phyloP scores from a whole-genome alignment of 2,113 vertebrate genomes.

The Argyrosomus japonicus region DNA sequence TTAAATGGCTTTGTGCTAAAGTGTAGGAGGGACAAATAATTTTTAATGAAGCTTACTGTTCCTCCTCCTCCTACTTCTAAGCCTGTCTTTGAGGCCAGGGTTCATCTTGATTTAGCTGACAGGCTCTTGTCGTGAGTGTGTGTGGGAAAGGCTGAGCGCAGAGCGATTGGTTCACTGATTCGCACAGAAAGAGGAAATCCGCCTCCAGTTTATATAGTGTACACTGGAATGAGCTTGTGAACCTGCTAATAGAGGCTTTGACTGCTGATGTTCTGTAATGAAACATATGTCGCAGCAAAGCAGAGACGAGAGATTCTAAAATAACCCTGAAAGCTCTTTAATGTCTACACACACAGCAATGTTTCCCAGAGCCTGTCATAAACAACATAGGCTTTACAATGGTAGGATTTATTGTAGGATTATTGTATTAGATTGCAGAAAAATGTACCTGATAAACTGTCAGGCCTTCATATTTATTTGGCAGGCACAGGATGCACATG shows the following conservation, averaged over 20 bases:
- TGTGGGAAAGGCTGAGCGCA: slow-evolving; percentile 36
- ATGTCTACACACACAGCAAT: neutral
- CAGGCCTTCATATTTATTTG: neutral
- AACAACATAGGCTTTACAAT: too few species aligned
- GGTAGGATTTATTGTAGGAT: neutral
- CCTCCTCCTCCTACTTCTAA: slow-evolving; percentile 43
- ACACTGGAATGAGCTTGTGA: slow-evolving; percentile 19
- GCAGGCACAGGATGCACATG: neutral
- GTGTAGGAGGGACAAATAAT: slow-evolving; percentile 59
- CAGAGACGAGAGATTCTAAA: slow-evolving; percentile 14
- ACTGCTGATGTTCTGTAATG: slow-evolving; percentile 28
- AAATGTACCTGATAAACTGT: neutral
- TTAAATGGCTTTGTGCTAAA: slow-evolving; percentile 26
- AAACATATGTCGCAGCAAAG: slow-evolving; percentile 32
- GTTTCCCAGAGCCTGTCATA: neutral
- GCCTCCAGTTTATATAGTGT: slow-evolving; percentile 13
- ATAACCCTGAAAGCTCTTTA: neutral
- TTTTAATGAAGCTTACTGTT: slow-evolving; percentile 67
- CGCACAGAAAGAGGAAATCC: slow-evolving; percentile 29
- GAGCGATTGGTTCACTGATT: slow-evolving; percentile 41
- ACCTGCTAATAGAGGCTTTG: slow-evolving; percentile 32
- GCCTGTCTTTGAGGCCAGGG: slow-evolving; percentile 54
- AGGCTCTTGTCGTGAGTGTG: slow-evolving; percentile 52
- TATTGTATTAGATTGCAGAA: neutral
- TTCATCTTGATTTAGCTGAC: slow-evolving; percentile 67